Evolutionary conservation across 2,113 vertebrate species (phyloP), one percentile per base, ranked within the genome.

Genomic region (Pterocles orientalis): DNA sequence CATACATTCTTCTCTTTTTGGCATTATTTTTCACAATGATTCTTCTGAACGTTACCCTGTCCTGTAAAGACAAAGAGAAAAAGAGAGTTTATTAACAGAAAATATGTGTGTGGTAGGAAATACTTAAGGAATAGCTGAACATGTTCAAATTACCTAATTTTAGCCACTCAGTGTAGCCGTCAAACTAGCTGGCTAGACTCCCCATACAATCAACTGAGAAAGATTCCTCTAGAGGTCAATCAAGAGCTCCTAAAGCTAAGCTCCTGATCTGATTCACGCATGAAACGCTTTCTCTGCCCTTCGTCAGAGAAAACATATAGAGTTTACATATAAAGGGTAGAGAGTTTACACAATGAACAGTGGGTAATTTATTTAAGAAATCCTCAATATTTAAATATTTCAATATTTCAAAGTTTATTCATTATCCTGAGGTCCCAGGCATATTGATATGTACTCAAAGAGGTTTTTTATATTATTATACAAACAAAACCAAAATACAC

Each of bases 1-100:
- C 99, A 96, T 99, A 99, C 98, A 99, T 98, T 98, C 96, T 99
- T 97, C 99, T 99, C 97, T 99, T 99, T 98, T 99, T 99, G 96
- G 99, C 99, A 95, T 99, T 99, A 96, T 99, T 99, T 98, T 99
- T 99, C 65, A 99, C 98, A 98, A 99, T 99, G 97, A 99, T 99
- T 97, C 99, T 99, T 98, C 99, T 98, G 97, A 99, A 99, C 2
- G 98, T 99, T 94, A 98, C 97, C 95, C 98, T 98, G 96, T 99
- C 98, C 98, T 99, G 95, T 94, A 97, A 95, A 81, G 10, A 96
- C 43, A 96, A 91, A 93, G 41, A 91, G n/a, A 94, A 80, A 88
- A 65, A 96, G 17, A 90, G 43, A 71, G 10, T 62, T 61, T 93
- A 79, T 92, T 94, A 94, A 89, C n/a, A 84, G 43, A 76, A 95